These are phyloP conservation scores for Irena cyanogastra DNA, from an alignment of 2,113 vertebrate genomes.

Conservation along the genomic window DNA sequence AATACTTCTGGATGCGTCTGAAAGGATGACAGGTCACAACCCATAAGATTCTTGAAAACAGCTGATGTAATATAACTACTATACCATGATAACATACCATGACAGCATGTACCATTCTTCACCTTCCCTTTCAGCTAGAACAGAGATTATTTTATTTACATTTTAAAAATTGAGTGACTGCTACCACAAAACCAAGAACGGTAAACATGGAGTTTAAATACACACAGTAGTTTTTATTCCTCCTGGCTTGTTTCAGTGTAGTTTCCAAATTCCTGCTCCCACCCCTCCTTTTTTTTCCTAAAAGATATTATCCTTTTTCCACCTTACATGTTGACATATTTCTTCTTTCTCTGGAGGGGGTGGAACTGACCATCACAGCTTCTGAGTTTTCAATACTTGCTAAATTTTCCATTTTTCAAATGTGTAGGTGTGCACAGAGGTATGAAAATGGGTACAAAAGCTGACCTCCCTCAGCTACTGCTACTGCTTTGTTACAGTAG, in stretches of 20 bases:
- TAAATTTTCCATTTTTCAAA: background rate
- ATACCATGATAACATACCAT: background rate
- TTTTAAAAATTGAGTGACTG: background rate
- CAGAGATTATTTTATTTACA: background rate
- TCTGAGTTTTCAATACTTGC: background rate
- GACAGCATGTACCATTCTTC: background rate
- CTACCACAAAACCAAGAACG: background rate
- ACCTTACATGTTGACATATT: background rate
- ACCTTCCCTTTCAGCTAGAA: background rate
- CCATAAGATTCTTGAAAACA: background rate
- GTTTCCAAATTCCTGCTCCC: background rate
- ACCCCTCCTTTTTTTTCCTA: background rate
- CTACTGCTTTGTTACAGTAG: background rate
- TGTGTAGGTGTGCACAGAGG: background rate
- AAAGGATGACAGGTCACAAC: background rate
- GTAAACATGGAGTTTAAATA: background rate
- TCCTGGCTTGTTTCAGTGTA: background rate
- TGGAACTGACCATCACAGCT: background rate
- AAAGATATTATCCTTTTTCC: background rate
- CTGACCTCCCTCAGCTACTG: background rate
- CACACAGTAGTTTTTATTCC: background rate
- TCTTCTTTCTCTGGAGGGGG: background rate
- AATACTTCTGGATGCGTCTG: background rate
- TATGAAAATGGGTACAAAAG: background rate
- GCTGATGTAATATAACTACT: background rate